These are phyloP conservation scores for Paramuricea clavata DNA, from an alignment of 92 coral and sea anemone genomes.

Conservation along the genomic window DNA sequence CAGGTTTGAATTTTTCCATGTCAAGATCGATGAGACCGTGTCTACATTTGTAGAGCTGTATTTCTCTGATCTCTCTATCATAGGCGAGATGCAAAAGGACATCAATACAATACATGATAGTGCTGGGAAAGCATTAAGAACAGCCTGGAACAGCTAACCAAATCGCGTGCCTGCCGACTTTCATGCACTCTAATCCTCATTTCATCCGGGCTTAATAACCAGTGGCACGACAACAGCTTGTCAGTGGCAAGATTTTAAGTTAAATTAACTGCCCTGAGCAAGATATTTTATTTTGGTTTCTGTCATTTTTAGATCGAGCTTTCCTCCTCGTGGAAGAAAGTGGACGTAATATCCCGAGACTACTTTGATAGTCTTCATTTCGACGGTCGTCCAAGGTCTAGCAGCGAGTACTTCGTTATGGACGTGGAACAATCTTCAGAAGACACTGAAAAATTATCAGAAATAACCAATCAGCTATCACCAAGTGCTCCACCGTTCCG, in stretches of 20 bases:
- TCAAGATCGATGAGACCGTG: too few relatives aligned
- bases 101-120: too few relatives aligned
- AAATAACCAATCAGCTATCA: conserved; percentile 68
- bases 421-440: conserved; percentile 64
- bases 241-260: background rate
- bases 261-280: background rate
- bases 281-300: background rate
- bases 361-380: conserved; percentile 78
- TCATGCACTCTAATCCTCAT: too few relatives aligned
- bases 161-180: too few relatives aligned
- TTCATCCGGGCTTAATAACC: too few relatives aligned
- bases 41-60: too few relatives aligned
- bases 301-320: conserved; percentile 77
- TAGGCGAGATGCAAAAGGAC: too few relatives aligned
- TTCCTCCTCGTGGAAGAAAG: conserved; percentile 97
- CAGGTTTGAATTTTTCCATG: too few relatives aligned
- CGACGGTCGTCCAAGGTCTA: conserved; percentile 89
- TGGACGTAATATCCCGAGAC: conserved; percentile 91
- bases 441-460: background rate
- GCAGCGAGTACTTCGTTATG: conserved; percentile 68
- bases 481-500: conserved; percentile 98
- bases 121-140: too few relatives aligned
- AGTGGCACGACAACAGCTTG: background rate
- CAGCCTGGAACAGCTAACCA: too few relatives aligned
- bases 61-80: too few relatives aligned